A percentile compares a stretch with the other conserved stretches of the same genome.
Evolutionary conservation across 2,113 vertebrate genomes (phyloP).

Genomic region (Rattus rattus): DNA sequence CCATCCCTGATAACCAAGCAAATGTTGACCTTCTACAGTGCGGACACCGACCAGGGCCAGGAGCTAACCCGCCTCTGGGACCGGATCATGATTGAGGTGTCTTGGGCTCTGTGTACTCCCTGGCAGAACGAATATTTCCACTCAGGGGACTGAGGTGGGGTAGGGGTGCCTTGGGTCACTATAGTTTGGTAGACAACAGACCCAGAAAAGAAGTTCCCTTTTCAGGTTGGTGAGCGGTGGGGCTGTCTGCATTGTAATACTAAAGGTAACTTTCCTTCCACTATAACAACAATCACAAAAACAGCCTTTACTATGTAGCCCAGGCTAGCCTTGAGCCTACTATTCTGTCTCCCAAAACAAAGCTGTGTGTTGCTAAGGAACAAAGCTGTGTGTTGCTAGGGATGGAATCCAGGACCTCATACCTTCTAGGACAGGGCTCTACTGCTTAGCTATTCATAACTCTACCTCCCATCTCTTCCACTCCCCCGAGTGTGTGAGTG

Average conservation of each 20-base stretch:
- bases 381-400: background rate
- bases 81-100: slow-evolving; percentile 88
- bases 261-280: background rate
- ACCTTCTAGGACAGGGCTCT: too few species aligned
- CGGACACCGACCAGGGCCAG: slow-evolving; percentile 63
- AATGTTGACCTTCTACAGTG: slow-evolving; percentile 86
- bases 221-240: background rate
- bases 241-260: background rate
- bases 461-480: background rate
- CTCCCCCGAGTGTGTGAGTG: too few species aligned
- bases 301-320: too few species aligned
- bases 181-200: background rate
- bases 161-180: background rate
- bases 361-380: background rate
- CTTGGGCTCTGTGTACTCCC: background rate
- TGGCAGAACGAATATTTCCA: background rate
- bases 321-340: background rate
- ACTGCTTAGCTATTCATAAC: background rate
- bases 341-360: background rate
- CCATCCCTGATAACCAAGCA: slow-evolving; percentile 88
- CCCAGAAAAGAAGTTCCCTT: background rate
- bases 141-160: background rate
- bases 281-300: background rate
- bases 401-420: background rate
- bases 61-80: slow-evolving; percentile 88